A percentile compares a stretch with the other conserved stretches of the same genome.
Evolutionary conservation across 2,888 invertebrate species (phyloP).

Genomic region (Campopleginae sp.): DNA sequence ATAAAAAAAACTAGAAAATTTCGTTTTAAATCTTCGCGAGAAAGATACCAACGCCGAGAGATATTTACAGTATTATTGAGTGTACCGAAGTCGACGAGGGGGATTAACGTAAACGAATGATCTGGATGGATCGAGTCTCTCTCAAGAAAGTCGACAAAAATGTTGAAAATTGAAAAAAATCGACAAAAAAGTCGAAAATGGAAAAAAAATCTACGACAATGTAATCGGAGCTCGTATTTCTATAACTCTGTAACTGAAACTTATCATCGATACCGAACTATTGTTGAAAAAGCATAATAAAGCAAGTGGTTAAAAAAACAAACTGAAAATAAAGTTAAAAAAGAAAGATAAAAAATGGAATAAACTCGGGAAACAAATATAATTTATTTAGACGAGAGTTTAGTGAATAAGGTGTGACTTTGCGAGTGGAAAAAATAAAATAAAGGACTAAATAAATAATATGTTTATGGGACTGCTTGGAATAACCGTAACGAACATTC

Average conservation of each 20-base stretch:
- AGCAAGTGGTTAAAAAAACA: neutral
- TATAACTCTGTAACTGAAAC: slow-evolving; percentile 61
- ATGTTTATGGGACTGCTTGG: slow-evolving; percentile 54
- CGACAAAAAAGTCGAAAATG: neutral
- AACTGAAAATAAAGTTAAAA: slow-evolving; percentile 7
- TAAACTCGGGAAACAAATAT: slow-evolving; percentile 68
- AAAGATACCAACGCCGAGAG: slow-evolving; percentile 58
- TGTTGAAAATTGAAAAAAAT: neutral
- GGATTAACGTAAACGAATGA: slow-evolving; percentile 36
- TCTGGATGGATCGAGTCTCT: slow-evolving; percentile 45
- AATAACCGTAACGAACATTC: slow-evolving; percentile 47
- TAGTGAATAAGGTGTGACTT: slow-evolving; percentile 58
- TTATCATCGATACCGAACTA: slow-evolving; percentile 65
- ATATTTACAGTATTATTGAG: slow-evolving; percentile 69
- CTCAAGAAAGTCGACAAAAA: neutral
- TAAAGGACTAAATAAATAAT: slow-evolving; percentile 10
- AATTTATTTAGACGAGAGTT: slow-evolving; percentile 68
- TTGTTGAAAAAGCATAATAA: slow-evolving; percentile 43
- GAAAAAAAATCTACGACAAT: slow-evolving; percentile 38
- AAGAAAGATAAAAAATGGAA: slow-evolving; percentile 52
- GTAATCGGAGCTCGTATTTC: slow-evolving; percentile 59
- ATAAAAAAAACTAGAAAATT: slow-evolving; percentile 21
- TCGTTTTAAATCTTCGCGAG: slow-evolving; percentile 55
- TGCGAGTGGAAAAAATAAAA: slow-evolving; percentile 39
- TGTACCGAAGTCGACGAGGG: slow-evolving; percentile 54